These are phyloP conservation scores for Micrasema longulum DNA, from an alignment of 1,140 invertebrate genomes.

Conservation along the genomic window DNA sequence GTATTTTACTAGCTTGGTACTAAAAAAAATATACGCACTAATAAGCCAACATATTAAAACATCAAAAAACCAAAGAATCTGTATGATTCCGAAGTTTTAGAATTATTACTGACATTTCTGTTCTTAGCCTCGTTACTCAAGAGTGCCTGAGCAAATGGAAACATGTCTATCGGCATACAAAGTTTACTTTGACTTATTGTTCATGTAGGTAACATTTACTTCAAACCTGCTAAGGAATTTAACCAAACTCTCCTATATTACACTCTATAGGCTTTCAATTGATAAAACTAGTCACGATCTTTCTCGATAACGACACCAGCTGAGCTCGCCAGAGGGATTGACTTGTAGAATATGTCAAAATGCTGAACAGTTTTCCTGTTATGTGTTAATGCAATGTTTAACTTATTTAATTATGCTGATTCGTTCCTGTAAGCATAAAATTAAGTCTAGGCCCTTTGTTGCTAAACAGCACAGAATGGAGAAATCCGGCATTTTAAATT, in stretches of 20 bases:
- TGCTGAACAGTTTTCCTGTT: constrained; percentile 19
- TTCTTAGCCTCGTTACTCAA: too few relatives aligned
- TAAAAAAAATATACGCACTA: too few relatives aligned
- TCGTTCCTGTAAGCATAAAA: constrained; percentile 1
- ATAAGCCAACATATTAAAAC: too few relatives aligned
- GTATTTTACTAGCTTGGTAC: too few relatives aligned
- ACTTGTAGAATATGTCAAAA: constrained; percentile 23
- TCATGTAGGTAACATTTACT: constrained; percentile 8
- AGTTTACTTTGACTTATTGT: not conserved
- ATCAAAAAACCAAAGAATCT: too few relatives aligned
- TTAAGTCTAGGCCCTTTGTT: not conserved
- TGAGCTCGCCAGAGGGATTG: constrained; percentile 11
- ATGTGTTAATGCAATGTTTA: constrained; percentile 26
- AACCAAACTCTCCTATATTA: constrained; percentile 12
- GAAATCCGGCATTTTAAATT: too few relatives aligned
- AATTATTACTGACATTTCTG: too few relatives aligned
- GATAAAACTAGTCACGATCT: constrained; percentile 28
- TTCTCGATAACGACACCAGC: constrained; percentile 17
- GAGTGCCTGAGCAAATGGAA: too few relatives aligned
- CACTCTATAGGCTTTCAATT: constrained; percentile 14
- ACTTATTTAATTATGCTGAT: constrained; percentile 25
- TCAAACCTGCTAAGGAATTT: constrained; percentile 9
- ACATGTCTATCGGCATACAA: too few relatives aligned
- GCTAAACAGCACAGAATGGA: too few relatives aligned
- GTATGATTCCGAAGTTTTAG: too few relatives aligned